Evolutionary conservation across 2,113 vertebrate genomes (phyloP), one percentile per base, ranked within the genome.

Genomic region (Typhlomys cinereus): DNA sequence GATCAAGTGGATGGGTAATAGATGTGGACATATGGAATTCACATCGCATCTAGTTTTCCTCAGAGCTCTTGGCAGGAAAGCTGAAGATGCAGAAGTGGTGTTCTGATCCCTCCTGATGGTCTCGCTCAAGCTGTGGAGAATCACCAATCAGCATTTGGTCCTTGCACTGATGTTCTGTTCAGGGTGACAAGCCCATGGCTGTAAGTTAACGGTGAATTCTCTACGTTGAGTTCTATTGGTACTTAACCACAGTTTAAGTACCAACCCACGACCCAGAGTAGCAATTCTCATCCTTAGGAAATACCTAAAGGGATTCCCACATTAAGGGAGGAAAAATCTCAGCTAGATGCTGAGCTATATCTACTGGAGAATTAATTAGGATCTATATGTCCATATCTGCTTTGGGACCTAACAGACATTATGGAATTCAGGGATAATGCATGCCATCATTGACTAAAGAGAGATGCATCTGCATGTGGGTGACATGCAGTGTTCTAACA

Each of bases 11-110:
- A 91, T 92, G 14, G 93, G 74, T 80, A 92, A 89, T 76, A 92
- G 7, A 2, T 78, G 44, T 87, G 88, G 88, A 95, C 96, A 93
- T 85, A 84, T 74, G 96, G 89, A 75, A 3, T 92, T 96, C 57
- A 69, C 67, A 81, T 93, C 93, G 75, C 67, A 64, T 86, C 50
- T 75, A 44, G 71, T 95, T 96, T 95, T 90, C 61, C 79, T 91
- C 86, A 85, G 0, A 50, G 31, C 29, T 90, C 71, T 80, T 79
- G 73, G 74, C 36, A 9, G 88, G 41, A 67, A 85, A 46, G 5
- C 9, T 52, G 18, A 0, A 85, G 71, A n/a, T 89, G 85, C 67
- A 92, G 76, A 64, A 80, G 89, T 59, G 21, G 3, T 5, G 67
- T 90, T 96, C 90, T 2, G 0, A 75, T 76, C 91, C 86, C 79